Conservation (phyloP, 2,888 invertebrate genomes). For the Adineta ricciae region DNA sequence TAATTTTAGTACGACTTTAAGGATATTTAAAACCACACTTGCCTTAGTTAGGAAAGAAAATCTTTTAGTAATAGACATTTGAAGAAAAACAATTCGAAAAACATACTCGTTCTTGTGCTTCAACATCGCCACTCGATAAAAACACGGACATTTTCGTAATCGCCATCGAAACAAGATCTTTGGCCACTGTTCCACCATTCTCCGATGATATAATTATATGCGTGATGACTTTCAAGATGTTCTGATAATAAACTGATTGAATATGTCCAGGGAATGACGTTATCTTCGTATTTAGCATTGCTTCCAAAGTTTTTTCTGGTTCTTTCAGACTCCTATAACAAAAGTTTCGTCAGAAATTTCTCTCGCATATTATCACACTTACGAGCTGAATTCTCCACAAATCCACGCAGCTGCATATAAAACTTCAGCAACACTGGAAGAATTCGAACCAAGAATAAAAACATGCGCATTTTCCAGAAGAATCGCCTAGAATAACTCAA, state of each 20-base stretch:
- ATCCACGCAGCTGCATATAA: constrained; percentile 95
- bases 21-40: neutral
- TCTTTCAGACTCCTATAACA: constrained; percentile 58
- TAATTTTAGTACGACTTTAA: neutral
- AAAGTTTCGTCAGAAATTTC: neutral
- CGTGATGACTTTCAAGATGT: constrained; percentile 72
- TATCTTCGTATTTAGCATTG: constrained; percentile 65
- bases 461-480: constrained; percentile 57
- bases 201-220: constrained; percentile 41
- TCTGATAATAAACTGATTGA: constrained; percentile 88
- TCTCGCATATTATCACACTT: neutral
- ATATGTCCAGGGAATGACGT: constrained; percentile 77
- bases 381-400: constrained; percentile 76
- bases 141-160: constrained; percentile 69
- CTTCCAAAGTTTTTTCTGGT: constrained; percentile 63
- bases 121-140: constrained; percentile 82
- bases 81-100: too few species aligned
- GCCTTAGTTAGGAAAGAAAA: neutral
- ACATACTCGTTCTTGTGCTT: constrained; percentile 78
- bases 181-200: constrained; percentile 37
- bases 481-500: constrained; percentile 14
- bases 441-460: constrained; percentile 44
- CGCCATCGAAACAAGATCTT: constrained; percentile 51
- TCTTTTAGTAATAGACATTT: neutral
- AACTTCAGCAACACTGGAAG: constrained; percentile 58